phyloP scores from a whole-genome alignment of 2,888 invertebrate genomes.

The Mythimna impura region DNA sequence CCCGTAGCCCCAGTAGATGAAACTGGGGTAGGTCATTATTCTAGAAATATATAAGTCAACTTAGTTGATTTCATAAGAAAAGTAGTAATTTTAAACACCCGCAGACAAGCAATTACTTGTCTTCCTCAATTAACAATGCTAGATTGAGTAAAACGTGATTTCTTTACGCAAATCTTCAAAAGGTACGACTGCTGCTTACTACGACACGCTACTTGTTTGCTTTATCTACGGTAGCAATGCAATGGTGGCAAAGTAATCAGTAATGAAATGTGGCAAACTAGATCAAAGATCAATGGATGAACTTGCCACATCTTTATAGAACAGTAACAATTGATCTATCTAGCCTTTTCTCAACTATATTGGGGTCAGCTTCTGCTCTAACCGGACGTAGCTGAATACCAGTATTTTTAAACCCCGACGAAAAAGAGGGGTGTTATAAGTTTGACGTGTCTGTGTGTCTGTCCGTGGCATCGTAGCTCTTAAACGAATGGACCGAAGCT shows the following conservation, averaged over 20 bases:
- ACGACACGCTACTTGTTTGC: background rate
- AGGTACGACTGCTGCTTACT: slow-evolving; percentile 11
- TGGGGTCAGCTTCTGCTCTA: too few relatives aligned
- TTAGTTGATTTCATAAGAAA: background rate
- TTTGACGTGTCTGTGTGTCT: too few relatives aligned
- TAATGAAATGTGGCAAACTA: slow-evolving; percentile 13
- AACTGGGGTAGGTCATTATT: too few relatives aligned
- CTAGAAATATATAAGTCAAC: too few relatives aligned
- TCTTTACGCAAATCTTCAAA: slow-evolving; percentile 24
- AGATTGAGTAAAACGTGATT: background rate
- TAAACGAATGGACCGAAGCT: too few relatives aligned
- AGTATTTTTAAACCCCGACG: too few relatives aligned
- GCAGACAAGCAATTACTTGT: background rate
- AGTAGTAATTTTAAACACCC: background rate
- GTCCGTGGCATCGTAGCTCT: too few relatives aligned
- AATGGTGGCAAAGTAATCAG: slow-evolving; percentile 8
- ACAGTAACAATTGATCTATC: background rate
- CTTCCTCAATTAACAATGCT: background rate
- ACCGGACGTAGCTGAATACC: too few relatives aligned
- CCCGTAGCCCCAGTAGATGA: too few relatives aligned
- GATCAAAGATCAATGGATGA: slow-evolving; percentile 40
- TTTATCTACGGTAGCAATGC: slow-evolving; percentile 20
- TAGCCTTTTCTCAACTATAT: too few relatives aligned
- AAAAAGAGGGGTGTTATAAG: too few relatives aligned
- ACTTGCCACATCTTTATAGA: slow-evolving; percentile 22